Evolutionary conservation across 2,888 invertebrate genomes (phyloP).

Genomic region (Arrhopalites spinosus): DNA sequence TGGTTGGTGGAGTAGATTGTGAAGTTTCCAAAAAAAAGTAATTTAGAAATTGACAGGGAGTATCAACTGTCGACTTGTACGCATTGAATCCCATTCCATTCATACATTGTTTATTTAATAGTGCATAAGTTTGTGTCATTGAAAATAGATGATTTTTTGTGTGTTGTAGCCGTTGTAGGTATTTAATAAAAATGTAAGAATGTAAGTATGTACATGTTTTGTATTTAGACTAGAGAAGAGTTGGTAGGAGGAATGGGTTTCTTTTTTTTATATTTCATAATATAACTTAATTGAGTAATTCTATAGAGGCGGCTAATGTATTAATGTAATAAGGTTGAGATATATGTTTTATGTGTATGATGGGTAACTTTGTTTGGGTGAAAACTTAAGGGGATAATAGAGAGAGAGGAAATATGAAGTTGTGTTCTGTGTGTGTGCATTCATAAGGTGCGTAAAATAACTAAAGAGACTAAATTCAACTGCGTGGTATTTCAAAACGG

Average conservation of each 20-base stretch:
- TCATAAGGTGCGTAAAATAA: not conserved
- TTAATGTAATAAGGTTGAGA: not conserved
- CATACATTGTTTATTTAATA: constrained; percentile 10
- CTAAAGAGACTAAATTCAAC: no score
- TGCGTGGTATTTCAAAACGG: no score
- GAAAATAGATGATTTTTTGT: not conserved
- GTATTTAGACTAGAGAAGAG: not conserved
- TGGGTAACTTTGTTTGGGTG: no score
- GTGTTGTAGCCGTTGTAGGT: not conserved
- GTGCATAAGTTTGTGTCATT: not conserved
- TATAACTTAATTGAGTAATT: not conserved
- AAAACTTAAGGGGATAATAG: no score
- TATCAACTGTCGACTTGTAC: constrained; percentile 4
- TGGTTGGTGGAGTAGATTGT: not conserved
- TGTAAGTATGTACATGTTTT: not conserved
- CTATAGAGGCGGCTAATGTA: not conserved
- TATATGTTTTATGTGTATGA: no score
- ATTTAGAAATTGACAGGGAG: constrained; percentile 15
- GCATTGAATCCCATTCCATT: not conserved
- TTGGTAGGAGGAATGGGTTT: not conserved
- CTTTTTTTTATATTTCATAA: not conserved
- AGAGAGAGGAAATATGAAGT: no score
- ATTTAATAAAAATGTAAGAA: not conserved
- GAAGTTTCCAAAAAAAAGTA: not conserved
- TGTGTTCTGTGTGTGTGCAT: not conserved